These are phyloP conservation scores for Mimas tiliae DNA, from an alignment of 2,888 invertebrate species.

Conservation along the genomic window DNA sequence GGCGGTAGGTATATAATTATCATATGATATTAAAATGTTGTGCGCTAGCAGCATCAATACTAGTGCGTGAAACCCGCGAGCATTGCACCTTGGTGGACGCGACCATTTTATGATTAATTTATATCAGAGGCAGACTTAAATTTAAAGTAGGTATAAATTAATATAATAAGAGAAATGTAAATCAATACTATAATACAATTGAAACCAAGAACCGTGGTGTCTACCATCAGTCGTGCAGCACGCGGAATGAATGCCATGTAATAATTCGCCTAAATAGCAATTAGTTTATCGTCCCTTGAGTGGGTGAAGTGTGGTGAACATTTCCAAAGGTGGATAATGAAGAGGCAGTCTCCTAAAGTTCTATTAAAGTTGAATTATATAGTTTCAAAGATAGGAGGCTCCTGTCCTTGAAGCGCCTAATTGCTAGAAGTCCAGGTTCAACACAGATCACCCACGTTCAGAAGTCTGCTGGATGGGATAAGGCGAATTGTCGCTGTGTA, in stretches of 20 bases:
- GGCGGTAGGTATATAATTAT: background rate
- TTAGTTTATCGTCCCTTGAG: background rate
- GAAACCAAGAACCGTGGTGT: conserved; percentile 18
- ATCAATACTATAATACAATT: background rate
- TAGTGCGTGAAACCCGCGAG: background rate
- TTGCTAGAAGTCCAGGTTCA: background rate
- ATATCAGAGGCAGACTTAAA: conserved; percentile 6
- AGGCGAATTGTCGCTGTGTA: background rate
- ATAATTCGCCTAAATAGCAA: background rate
- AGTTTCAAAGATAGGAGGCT: background rate
- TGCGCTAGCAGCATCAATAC: background rate
- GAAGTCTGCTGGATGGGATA: background rate
- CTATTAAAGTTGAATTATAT: too few relatives aligned
- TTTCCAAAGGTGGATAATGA: background rate
- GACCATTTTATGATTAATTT: conserved; percentile 11
- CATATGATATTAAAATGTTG: background rate
- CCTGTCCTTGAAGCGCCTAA: background rate
- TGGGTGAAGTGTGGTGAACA: conserved; percentile 13
- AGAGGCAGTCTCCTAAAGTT: background rate
- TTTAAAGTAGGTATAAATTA: background rate
- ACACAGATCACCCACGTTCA: conserved; percentile 14
- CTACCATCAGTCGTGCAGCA: conserved; percentile 22
- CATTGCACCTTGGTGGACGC: background rate
- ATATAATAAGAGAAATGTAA: background rate
- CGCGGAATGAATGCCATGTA: conserved; percentile 14